phyloP scores from a whole-genome alignment of 2,113 vertebrate genomes.

The Spilogale gracilis region DNA sequence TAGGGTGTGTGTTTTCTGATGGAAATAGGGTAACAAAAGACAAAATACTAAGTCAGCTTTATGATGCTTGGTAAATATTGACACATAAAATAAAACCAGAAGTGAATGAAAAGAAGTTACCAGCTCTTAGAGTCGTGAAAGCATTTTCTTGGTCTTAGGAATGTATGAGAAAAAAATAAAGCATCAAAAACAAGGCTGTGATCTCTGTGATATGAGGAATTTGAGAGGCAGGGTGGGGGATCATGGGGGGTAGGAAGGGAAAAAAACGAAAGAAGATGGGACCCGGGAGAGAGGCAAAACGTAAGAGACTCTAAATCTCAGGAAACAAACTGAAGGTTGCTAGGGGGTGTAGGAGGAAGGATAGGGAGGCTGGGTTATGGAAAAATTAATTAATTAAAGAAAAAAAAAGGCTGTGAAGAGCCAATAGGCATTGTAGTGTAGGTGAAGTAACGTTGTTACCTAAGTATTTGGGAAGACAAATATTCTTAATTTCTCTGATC shows the following conservation, averaged over 20 bases:
- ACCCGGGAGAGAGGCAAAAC: no score
- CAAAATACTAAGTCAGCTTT: background rate
- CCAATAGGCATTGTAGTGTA: background rate
- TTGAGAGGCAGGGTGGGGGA: no score
- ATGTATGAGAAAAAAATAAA: background rate
- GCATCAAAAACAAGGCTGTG: background rate
- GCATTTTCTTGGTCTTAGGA: background rate
- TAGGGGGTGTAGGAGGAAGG: no score
- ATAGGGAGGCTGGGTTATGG: no score
- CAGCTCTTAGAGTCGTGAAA: background rate
- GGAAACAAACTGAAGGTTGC: no score
- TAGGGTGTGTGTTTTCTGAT: background rate
- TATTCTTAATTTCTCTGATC: background rate
- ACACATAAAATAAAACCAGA: background rate
- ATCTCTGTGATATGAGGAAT: background rate
- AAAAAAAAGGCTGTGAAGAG: background rate
- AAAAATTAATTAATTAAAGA: no score
- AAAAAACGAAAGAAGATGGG: no score
- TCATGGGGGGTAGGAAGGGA: no score
- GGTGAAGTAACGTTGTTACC: background rate
- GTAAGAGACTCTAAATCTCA: no score
- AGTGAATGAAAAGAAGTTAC: background rate
- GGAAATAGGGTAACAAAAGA: conserved; percentile 7
- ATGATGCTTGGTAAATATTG: conserved; percentile 40
- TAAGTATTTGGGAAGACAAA: background rate